Base-by-base conservation (phyloP, 2,888 invertebrate genomes). In the Drosophila monieri region DNA sequence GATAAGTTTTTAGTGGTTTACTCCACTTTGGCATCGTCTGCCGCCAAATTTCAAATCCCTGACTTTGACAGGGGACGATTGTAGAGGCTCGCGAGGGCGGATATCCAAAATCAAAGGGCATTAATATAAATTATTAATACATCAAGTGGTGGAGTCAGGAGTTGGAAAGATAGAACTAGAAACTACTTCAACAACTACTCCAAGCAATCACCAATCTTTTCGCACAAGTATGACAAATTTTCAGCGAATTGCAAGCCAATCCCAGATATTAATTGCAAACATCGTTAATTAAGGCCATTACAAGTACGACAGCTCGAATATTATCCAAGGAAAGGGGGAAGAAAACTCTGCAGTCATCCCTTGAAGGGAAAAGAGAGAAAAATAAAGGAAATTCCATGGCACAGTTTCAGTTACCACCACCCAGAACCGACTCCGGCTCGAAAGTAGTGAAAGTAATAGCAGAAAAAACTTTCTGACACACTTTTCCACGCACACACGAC, bases 401-500 rank as follows among this genome's bases (percentile, higher is more conserved):
- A 66, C 41, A 61, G 37, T 60, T 53, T 35, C 59, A 56, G 27
- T 21, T 10, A 15, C 23, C 9, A 14, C 10, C 14, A 9, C 0
- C 39, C 44, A n/a, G 14, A 44, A 47, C 32, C 27, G 66, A 41
- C 67, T 76, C 52, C 62, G 74, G 55, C 78, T 72, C 51, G 71
- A 81, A 62, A 85, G 85, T 85, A 85, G 86, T 83, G 80, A 85
- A 85, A 88, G 86, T 88, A 77, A 80, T 76, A 77, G 77, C 71
- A 43, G 30, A 75, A 80, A 78, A 67, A 85, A 88, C 70, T 88
- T 85, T 88, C 75, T 85, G 86, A 73, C 88, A 85, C 85, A 84
- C 87, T 87, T 84, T 76, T 56, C 51, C 56, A 52, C 56, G 53
- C 60, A 56, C 46, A 55, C 51, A 73, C 54, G 58, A 25, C 65